These are phyloP conservation scores for Leptinotarsa rubiginosa DNA, from an alignment of 2,888 invertebrate species.

Conservation along the genomic window DNA sequence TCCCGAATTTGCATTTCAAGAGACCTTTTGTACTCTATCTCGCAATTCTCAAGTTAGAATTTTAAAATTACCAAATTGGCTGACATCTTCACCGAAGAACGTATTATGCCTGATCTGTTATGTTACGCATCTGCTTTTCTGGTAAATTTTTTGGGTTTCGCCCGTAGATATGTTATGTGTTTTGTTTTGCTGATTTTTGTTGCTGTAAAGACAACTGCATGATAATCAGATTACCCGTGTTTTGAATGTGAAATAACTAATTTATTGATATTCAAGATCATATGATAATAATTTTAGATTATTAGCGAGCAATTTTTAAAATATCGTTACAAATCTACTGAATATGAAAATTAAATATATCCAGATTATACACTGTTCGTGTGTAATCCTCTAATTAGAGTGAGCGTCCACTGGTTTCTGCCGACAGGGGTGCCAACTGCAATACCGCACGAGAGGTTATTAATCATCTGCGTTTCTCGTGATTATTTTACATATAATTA, in stretches of 20 bases:
- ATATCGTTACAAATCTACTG: no score
- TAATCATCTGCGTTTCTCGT: neutral
- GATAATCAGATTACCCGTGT: neutral
- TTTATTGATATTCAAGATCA: neutral
- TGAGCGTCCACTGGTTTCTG: slow-evolving; percentile 2
- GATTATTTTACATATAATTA: no score
- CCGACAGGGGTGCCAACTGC: neutral
- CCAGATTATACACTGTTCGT: no score
- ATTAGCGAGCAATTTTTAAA: no score
- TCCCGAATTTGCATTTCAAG: slow-evolving; percentile 24
- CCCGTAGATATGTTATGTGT: neutral
- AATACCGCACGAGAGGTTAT: slow-evolving; percentile 6
- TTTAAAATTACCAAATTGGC: slow-evolving; percentile 15
- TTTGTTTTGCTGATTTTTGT: slow-evolving; percentile 2
- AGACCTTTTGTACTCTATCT: slow-evolving; percentile 17
- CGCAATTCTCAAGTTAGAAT: slow-evolving; percentile 14
- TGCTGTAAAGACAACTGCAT: neutral
- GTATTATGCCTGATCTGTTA: slow-evolving; percentile 10
- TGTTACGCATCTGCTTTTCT: slow-evolving; percentile 6
- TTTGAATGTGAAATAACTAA: neutral
- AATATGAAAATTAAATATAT: no score
- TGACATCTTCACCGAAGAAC: neutral
- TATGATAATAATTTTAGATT: no score
- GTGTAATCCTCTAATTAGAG: neutral
- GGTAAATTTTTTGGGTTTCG: neutral